phyloP scores from a whole-genome alignment of 2,888 invertebrate species.

The Acanthoscelides obtectus region DNA sequence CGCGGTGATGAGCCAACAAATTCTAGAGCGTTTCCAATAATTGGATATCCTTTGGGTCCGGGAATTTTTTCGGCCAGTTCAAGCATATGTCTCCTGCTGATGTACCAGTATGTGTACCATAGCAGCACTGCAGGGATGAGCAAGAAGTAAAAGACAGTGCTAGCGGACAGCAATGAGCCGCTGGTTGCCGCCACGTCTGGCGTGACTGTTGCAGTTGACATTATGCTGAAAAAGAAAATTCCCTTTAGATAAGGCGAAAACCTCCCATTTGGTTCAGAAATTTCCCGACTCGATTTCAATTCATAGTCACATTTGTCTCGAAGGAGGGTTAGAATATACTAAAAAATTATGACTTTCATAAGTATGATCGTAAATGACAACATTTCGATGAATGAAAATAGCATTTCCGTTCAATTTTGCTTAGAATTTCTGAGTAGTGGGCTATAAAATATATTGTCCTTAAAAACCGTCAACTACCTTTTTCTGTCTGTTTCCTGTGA shows the following conservation, averaged over 20 bases:
- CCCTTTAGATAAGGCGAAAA: neutral
- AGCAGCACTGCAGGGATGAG: constrained; percentile 63
- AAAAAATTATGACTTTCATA: too few relatives aligned
- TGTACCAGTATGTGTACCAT: constrained; percentile 71
- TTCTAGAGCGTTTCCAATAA: constrained; percentile 72
- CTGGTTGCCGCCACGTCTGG: constrained; percentile 36
- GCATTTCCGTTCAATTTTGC: too few relatives aligned
- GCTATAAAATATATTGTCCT: too few relatives aligned
- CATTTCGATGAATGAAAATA: too few relatives aligned
- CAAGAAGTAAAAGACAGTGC: constrained; percentile 67
- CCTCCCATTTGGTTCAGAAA: too few relatives aligned
- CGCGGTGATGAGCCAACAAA: constrained; percentile 69
- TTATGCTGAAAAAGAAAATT: constrained; percentile 12
- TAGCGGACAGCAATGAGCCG: constrained; percentile 50
- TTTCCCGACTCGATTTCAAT: too few relatives aligned
- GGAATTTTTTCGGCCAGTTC: constrained; percentile 68
- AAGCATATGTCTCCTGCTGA: constrained; percentile 66
- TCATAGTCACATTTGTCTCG: too few relatives aligned
- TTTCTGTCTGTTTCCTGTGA: too few relatives aligned
- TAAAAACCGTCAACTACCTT: too few relatives aligned
- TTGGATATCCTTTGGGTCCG: constrained; percentile 67
- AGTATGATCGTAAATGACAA: too few relatives aligned
- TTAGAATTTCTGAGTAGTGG: too few relatives aligned
- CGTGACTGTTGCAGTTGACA: constrained; percentile 31
- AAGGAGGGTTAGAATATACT: too few relatives aligned